Evolutionary conservation across 2,113 vertebrate species (phyloP), one percentile per base, ranked within the genome.

Genomic region (Eulacestoma nigropectus): DNA sequence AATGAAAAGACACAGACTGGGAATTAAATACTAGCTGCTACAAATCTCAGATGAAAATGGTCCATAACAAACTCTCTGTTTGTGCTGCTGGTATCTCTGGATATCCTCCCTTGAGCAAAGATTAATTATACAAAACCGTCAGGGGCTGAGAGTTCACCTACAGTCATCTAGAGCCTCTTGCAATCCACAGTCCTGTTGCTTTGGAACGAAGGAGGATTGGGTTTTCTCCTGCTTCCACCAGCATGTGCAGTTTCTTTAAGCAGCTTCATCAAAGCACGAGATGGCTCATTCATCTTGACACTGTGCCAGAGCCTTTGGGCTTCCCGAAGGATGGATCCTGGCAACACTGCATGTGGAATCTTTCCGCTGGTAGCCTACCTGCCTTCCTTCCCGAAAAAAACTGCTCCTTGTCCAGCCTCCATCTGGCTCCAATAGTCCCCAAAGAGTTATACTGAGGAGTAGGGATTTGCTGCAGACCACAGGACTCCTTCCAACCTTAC

Each of bases 11-110:
- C 56, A 74, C 37, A 78, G 52, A 14, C 29, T 84, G 68, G 79
- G 63, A 93, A 92, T 91, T 83, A 89, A 94, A 85, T 19, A 63
- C 30, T 77, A 79, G 69, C 56, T 74, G 77, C 87, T 80, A 84
- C 84, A 92, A 80, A 83, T 90, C 65, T 86, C 47, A 81, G 12
- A 74, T 70, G 18, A 89, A 92, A 89, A 75, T 5, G 6, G 46
- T 52, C 79, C 32, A 18, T 53, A 62, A 76, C 33, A 87, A 89
- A 60, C 19, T 67, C 62, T 78, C 32, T 70, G 50, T 70, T 35
- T 89, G 59, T 35, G 69, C 74, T 95, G 62, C 60, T 82, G 46
- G 11, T 76, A 21, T 35, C 59, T 88, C 79, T 84, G 59, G 19
- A 15, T 76, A 52, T 35, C 72, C 60, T 88, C 35, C 44, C 39